phyloP scores from a whole-genome alignment of 1,140 invertebrate species.

The Hypsibius dujardini region DNA sequence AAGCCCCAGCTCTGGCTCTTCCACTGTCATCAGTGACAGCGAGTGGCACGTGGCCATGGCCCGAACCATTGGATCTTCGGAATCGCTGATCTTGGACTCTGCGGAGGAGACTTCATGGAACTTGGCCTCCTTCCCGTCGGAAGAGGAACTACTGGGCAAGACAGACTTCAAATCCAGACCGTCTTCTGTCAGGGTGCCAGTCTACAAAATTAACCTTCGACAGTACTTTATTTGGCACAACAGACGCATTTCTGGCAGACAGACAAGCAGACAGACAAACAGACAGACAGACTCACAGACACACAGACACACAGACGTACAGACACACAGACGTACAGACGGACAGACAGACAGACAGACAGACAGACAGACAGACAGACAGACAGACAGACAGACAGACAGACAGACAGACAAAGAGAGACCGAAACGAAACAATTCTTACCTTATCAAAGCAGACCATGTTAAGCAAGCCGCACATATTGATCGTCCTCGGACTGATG shows the following conservation, averaged over 20 bases:
- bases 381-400: conserved; percentile 10
- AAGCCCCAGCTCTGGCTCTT: not conserved
- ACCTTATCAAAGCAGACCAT: conserved; percentile 92
- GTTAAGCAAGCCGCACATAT: conserved; percentile 77
- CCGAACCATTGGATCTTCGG: conserved; percentile 24
- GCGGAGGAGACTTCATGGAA: not conserved
- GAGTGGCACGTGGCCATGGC: conserved; percentile 71
- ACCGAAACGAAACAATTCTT: conserved; percentile 17
- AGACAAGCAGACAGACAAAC: too few species aligned
- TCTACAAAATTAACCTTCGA: conserved; percentile 37
- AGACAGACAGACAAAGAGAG: not conserved
- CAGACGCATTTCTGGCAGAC: too few species aligned
- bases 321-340: too few species aligned
- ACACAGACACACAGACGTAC: too few species aligned
- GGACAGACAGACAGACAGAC: too few species aligned
- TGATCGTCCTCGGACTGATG: conserved; percentile 70
- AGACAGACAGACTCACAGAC: conserved; percentile 18
- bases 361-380: too few species aligned
- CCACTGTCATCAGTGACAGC: conserved; percentile 57
- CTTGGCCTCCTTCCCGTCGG: not conserved
- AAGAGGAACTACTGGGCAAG: not conserved
- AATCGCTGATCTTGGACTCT: not conserved
- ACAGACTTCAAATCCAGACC: conserved; percentile 65
- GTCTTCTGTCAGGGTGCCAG: conserved; percentile 83
- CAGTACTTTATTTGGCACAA: too few species aligned